Base-by-base conservation (phyloP, 2,797 vertebrate species). In the Fratercula arctica region DNA sequence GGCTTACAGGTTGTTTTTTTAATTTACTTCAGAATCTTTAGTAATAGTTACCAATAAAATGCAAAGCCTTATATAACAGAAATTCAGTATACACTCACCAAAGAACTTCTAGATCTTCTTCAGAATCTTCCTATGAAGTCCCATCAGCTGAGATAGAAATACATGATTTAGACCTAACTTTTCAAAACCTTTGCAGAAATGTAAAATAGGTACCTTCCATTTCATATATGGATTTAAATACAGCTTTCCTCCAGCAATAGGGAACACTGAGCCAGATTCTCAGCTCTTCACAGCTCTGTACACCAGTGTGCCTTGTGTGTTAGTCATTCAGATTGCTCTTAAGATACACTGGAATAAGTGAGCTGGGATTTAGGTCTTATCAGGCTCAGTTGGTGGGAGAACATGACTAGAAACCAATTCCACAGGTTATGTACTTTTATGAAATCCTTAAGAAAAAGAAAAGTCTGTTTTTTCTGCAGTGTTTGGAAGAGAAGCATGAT, bases 11-110 rank as follows among this genome's bases (percentile, higher is more conserved):
- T 95, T 90, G 79, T 43, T 82, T 93, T 91, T 94, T 61, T 39
- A 43, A 91, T 79, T 91, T 82, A 79, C 45, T 93, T 83, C 81
- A 87, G 79, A 90, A 67, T 87, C 46, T 69, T 94, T 87, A 92
- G 90, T 87, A 95, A 94, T 92, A 87, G 72, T 78, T 78, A 85
- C 68, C 29, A 72, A 90, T 66, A 90, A 92, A 95, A 95, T 67
- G 18, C 39, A 75, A 92, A 91, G 76, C 45, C 60, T 94, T 93
- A 93, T 59, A 33, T 86, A 92, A 95, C 72, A 87, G 21, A 66
- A 89, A 89, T 70, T 72, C 61, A 74, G 68, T 17, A 69, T 54
- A 91, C 5, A 59, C n/a, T 86, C 26, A 75, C 29, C 73, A 51
- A 54, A 92, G 28, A 16, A 59, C 8, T 80, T 59, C 28, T 51